A percentile compares a stretch with the other conserved stretches of the same genome.
Evolutionary conservation across 1,140 invertebrate genomes (phyloP).

Genomic region (Ips typographus): DNA sequence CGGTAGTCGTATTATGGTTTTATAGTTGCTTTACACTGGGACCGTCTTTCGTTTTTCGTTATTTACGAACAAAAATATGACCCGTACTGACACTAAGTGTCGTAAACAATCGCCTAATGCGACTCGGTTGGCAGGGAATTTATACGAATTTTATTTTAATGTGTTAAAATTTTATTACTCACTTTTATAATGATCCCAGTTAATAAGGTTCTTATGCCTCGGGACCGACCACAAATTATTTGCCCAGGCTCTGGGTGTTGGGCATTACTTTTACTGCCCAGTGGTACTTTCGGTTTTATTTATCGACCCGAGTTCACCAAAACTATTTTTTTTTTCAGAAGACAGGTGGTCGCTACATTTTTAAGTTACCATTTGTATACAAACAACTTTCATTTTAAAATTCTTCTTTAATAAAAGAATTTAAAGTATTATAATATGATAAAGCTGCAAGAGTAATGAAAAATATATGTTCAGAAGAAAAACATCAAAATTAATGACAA

Average conservation of each 20-base stretch:
- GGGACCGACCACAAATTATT: slow-evolving; percentile 5
- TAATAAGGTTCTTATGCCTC: slow-evolving; percentile 47
- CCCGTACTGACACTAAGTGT: slow-evolving; percentile 48
- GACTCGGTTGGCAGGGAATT: slow-evolving; percentile 53
- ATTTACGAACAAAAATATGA: slow-evolving; percentile 55
- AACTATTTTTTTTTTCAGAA: no score
- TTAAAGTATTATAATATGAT: no score
- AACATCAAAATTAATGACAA: no score
- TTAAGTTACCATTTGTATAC: no score
- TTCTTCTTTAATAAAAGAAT: no score
- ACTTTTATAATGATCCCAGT: slow-evolving; percentile 53
- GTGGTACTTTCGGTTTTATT: neutral
- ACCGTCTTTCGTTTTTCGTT: slow-evolving; percentile 50
- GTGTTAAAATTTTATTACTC: slow-evolving; percentile 54
- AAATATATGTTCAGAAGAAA: no score
- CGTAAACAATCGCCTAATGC: slow-evolving; percentile 53
- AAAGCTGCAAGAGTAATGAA: no score
- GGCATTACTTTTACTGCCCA: neutral
- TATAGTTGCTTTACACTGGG: slow-evolving; percentile 47
- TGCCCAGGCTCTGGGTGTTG: slow-evolving; percentile 1
- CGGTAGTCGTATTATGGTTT: slow-evolving; percentile 53
- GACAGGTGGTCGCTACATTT: no score
- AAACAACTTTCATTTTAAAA: no score
- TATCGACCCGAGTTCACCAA: neutral
- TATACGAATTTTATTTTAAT: slow-evolving; percentile 55